phyloP scores from a whole-genome alignment of 2,888 invertebrate species.

The Morpho achilles region DNA sequence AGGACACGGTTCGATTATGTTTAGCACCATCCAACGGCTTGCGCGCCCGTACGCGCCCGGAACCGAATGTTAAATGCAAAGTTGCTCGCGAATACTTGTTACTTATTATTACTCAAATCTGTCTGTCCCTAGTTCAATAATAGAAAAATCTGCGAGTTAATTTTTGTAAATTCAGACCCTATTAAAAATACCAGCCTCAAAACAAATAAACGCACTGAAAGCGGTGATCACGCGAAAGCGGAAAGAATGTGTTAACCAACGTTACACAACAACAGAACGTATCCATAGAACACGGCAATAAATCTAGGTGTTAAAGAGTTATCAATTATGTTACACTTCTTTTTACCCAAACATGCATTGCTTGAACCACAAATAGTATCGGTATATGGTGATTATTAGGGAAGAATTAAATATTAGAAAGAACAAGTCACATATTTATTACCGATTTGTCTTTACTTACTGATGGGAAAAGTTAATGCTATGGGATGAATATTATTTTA shows the following conservation, averaged over 20 bases:
- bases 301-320: slow-evolving; percentile 41
- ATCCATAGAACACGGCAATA: slow-evolving; percentile 56
- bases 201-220: slow-evolving; percentile 52
- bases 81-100: background rate
- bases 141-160: background rate
- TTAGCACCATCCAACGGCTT: slow-evolving; percentile 43
- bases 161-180: slow-evolving; percentile 1
- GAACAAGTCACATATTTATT: background rate
- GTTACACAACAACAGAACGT: slow-evolving; percentile 60
- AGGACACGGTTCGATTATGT: slow-evolving; percentile 18
- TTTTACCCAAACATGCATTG: slow-evolving; percentile 75
- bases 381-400: slow-evolving; percentile 4
- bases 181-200: slow-evolving; percentile 17
- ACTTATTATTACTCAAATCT: background rate
- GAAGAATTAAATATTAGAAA: background rate
- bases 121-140: background rate
- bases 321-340: slow-evolving; percentile 58
- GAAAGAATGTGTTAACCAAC: slow-evolving; percentile 72
- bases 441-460: background rate
- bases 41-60: slow-evolving; percentile 65
- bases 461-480: background rate
- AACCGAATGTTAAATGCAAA: slow-evolving; percentile 19
- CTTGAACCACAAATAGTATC: slow-evolving; percentile 51
- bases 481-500: background rate
- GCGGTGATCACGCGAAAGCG: slow-evolving; percentile 78